A percentile compares a stretch with the other conserved stretches of the same genome.
Conservation (phyloP, 2,888 invertebrate species). For the Microplitis manilae region DNA sequence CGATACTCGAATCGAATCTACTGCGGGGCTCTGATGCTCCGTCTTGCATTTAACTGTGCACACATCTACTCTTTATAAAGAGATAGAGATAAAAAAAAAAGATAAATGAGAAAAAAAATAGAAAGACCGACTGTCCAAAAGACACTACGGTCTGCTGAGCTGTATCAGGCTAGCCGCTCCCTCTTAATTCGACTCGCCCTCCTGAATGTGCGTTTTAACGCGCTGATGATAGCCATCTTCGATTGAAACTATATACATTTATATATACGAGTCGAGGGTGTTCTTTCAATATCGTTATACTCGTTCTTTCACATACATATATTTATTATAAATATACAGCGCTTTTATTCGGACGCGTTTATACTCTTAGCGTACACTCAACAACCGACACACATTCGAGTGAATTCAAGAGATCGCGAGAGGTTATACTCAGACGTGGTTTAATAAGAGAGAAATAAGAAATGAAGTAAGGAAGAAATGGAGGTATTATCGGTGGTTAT, state of each 20-base stretch:
- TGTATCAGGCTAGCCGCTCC: conserved; percentile 14
- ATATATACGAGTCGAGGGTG: no score
- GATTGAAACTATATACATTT: no score
- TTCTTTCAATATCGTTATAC: no score
- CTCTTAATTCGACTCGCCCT: conserved; percentile 13
- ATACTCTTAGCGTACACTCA: no score
- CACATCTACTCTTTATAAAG: not conserved
- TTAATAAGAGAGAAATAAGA: not conserved
- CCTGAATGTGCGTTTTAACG: conserved; percentile 28
- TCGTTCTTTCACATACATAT: no score
- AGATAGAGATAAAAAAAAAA: conserved; percentile 2
- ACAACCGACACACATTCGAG: no score
- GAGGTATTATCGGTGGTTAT: conserved; percentile 59
- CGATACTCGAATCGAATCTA: conserved; percentile 22
- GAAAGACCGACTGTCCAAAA: not conserved
- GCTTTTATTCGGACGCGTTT: no score
- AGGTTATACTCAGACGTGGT: conserved; percentile 17
- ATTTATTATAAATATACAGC: no score
- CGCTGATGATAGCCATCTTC: conserved; percentile 29
- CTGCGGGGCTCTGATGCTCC: not conserved
- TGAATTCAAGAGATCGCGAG: conserved; percentile 11
- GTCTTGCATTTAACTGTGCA: not conserved
- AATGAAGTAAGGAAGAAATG: not conserved
- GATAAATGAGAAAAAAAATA: not conserved
- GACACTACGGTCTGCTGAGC: not conserved